These are phyloP conservation scores for Seriola aureovittata DNA, from an alignment of 2,113 vertebrate genomes.

Conservation along the genomic window DNA sequence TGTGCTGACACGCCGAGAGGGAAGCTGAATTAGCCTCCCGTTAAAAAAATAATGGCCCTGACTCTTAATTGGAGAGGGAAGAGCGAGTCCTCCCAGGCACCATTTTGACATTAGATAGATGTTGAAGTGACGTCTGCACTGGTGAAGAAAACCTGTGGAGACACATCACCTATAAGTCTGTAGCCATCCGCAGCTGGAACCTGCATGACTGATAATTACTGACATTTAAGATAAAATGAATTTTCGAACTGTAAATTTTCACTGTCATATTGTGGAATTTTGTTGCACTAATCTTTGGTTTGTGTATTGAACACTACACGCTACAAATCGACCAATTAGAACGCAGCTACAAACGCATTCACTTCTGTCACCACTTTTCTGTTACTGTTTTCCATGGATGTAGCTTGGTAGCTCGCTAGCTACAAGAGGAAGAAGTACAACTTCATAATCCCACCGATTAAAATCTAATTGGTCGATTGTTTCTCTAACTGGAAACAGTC, in stretches of 20 bases:
- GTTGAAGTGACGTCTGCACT: slow-evolving; percentile 6
- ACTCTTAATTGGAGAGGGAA: slow-evolving; percentile 45
- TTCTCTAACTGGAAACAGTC: background rate
- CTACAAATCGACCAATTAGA: too few species aligned
- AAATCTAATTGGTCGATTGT: background rate
- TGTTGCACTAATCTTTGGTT: too few species aligned
- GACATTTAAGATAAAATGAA: background rate
- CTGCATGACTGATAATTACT: background rate
- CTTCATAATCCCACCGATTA: too few species aligned
- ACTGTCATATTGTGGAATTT: background rate
- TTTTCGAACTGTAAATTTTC: background rate
- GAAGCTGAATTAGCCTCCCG: slow-evolving; percentile 46
- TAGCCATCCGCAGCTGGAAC: background rate
- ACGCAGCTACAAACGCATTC: too few species aligned
- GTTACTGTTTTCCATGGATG: too few species aligned
- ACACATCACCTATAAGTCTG: background rate
- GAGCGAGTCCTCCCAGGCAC: slow-evolving; percentile 38
- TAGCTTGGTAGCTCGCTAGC: too few species aligned
- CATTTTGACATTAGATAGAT: background rate
- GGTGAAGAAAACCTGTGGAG: background rate
- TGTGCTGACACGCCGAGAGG: slow-evolving; percentile 41
- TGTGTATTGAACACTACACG: too few species aligned
- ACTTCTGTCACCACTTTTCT: too few species aligned
- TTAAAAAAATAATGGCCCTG: slow-evolving; percentile 30
- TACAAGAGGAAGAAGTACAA: too few species aligned